Conservation (phyloP, 2,113 vertebrate genomes). For the Calonectris borealis region DNA sequence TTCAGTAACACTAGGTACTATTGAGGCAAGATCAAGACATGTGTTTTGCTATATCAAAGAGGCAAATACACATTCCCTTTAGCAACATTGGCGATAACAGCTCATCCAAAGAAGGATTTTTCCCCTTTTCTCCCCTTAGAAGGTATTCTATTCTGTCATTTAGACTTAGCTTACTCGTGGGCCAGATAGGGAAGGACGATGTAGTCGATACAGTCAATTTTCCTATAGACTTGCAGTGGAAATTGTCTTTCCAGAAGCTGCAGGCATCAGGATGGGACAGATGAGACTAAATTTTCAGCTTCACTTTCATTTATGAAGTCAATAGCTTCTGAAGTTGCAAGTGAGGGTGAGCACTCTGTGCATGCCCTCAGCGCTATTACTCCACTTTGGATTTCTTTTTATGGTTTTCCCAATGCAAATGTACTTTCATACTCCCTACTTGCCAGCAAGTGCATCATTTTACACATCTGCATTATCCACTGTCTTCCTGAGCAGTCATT, state of each 20-base stretch:
- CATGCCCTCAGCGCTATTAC: fast-evolving
- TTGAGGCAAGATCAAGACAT: neutral
- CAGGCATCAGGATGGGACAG: neutral
- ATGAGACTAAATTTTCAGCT: neutral
- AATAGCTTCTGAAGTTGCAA: neutral
- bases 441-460: neutral
- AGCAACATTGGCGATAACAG: neutral
- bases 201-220: neutral
- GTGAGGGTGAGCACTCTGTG: too few relatives aligned
- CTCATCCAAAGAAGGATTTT: neutral
- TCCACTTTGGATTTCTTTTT: neutral
- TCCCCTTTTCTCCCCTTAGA: neutral
- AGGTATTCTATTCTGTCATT: neutral
- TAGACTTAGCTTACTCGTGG: neutral
- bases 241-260: neutral
- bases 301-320: neutral
- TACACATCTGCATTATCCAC: neutral
- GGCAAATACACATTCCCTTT: neutral
- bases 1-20: neutral
- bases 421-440: neutral
- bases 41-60: neutral
- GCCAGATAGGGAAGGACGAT: neutral
- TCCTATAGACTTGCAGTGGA: neutral
- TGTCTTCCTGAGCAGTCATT: neutral
- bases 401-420: neutral